A percentile compares a stretch with the other conserved stretches of the same genome.
Conservation (phyloP, 2,888 invertebrate genomes). For the Drosophila maculinotata region DNA sequence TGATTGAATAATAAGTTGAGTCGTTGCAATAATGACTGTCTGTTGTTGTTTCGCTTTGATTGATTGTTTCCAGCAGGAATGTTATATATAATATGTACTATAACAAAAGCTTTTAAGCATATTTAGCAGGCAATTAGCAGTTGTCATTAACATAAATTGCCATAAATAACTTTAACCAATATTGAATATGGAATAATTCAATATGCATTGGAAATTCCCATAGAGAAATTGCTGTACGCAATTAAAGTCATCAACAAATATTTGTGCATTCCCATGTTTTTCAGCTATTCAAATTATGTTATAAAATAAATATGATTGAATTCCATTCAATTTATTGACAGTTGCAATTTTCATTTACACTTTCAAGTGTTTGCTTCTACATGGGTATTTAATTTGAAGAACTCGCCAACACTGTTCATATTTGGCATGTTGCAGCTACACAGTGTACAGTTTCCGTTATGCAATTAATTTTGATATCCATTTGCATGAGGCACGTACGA, state of each 20-base stretch:
- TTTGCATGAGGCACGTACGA: constrained; percentile 23
- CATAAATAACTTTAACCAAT: too few species aligned
- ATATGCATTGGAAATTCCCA: too few species aligned
- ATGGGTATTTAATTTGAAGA: constrained; percentile 3
- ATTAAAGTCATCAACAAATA: background rate
- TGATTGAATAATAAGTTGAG: too few species aligned
- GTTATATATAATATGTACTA: too few species aligned
- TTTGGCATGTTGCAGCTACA: constrained; percentile 1
- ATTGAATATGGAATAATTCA: background rate
- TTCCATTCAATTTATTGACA: constrained; percentile 19
- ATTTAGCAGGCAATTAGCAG: too few species aligned
- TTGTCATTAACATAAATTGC: too few species aligned
- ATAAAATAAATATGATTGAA: constrained; percentile 10
- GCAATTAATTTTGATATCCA: constrained; percentile 34
- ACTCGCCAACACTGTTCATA: constrained; percentile 8
- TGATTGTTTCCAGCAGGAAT: too few species aligned
- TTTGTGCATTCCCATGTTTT: background rate
- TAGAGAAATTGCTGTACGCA: background rate
- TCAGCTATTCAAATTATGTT: constrained; percentile 6
- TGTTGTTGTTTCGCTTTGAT: too few species aligned
- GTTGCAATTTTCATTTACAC: constrained; percentile 20
- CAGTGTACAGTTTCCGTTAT: background rate
- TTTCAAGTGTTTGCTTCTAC: background rate
- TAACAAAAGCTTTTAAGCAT: too few species aligned
- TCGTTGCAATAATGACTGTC: too few species aligned